A percentile compares a stretch with the other conserved stretches of the same genome.
Conservation (phyloP, 2,888 invertebrate genomes). For the Anorthoa munda region DNA sequence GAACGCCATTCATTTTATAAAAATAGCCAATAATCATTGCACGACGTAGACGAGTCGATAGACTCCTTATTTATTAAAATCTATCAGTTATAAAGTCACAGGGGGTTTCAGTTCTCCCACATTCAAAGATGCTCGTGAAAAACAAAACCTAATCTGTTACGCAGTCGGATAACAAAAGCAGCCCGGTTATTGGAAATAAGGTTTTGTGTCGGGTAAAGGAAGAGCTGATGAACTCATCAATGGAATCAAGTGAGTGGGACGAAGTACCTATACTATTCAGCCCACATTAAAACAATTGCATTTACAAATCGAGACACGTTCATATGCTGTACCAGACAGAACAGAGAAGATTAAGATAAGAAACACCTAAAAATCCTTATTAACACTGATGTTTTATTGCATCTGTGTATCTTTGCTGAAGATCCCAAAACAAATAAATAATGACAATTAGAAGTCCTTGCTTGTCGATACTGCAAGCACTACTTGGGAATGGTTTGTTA, state of each 20-base stretch:
- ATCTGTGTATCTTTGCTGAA: background rate
- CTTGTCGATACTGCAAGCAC: conserved; percentile 11
- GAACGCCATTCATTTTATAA: no score
- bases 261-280: background rate
- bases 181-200: no score
- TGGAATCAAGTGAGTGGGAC: conserved; percentile 3
- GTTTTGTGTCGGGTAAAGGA: background rate
- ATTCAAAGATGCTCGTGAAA: no score
- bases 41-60: no score
- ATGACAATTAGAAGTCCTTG: background rate
- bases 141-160: no score
- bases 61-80: no score
- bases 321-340: background rate
- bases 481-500: background rate
- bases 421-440: background rate
- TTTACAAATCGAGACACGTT: conserved; percentile 24
- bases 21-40: no score
- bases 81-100: no score
- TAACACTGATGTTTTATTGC: no score
- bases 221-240: background rate
- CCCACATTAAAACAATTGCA: conserved; percentile 17
- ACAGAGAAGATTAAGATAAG: background rate
- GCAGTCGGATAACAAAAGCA: no score
- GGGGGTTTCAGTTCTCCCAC: no score
- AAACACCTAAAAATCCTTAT: no score